Evolutionary conservation across 2,797 vertebrate species (phyloP).

Genomic region (Rhinichthys osculus): DNA sequence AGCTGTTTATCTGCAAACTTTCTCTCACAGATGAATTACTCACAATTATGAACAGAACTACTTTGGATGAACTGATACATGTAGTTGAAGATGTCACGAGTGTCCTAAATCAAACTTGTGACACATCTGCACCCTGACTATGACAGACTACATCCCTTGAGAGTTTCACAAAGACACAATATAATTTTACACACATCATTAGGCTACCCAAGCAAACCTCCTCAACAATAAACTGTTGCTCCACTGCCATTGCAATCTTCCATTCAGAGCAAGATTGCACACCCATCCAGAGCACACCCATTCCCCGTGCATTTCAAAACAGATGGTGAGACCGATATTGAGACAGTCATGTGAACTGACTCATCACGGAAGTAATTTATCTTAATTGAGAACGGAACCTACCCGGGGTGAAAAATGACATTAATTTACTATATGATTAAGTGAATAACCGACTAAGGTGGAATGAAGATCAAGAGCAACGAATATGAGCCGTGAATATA

Average conservation of each 20-base stretch:
- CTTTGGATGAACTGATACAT: neutral
- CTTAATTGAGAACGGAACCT: conserved; percentile 54
- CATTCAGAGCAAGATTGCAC: too few species aligned
- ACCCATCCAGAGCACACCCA: conserved; percentile 15
- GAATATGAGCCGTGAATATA: conserved; percentile 27
- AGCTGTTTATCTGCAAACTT: neutral
- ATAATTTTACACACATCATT: conserved; percentile 29
- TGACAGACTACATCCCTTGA: conserved; percentile 21
- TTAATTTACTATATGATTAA: conserved; percentile 44
- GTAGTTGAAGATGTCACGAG: neutral
- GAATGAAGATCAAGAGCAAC: conserved; percentile 30
- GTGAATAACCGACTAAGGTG: conserved; percentile 44
- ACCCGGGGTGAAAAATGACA: conserved; percentile 46
- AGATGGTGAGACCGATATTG: conserved; percentile 44
- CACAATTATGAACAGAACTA: neutral
- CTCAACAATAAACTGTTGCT: conserved; percentile 41
- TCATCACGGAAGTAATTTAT: conserved; percentile 45
- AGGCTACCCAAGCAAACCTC: conserved; percentile 42
- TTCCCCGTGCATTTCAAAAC: conserved; percentile 46
- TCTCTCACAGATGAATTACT: conserved; percentile 3
- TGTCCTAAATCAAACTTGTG: conserved; percentile 3
- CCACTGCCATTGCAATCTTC: conserved; percentile 36
- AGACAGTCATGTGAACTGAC: conserved; percentile 34
- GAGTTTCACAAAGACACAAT: conserved; percentile 27
- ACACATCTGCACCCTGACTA: neutral